These are phyloP conservation scores for Platycheirus albimanus DNA, from an alignment of 2,888 invertebrate species.

Conservation along the genomic window DNA sequence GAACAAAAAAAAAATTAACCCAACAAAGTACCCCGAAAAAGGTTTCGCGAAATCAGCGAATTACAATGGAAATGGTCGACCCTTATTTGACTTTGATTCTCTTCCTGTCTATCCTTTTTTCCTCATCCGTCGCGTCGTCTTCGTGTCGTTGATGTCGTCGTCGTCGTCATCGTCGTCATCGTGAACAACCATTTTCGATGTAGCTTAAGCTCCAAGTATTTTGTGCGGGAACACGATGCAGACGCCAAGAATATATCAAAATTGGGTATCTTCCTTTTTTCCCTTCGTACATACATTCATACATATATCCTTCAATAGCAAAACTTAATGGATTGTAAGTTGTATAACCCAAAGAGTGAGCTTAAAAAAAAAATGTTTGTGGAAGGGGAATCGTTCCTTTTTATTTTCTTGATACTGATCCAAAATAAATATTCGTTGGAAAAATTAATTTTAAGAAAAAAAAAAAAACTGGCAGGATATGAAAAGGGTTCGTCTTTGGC, in stretches of 20 bases:
- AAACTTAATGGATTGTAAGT: not conserved
- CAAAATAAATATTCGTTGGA: conserved; percentile 36
- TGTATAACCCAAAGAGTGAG: not conserved
- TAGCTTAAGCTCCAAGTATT: conserved; percentile 16
- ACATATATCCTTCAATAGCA: not conserved
- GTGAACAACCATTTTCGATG: not conserved
- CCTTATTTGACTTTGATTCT: conserved; percentile 28
- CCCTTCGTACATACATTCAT: not conserved
- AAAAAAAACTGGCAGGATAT: conserved; percentile 8
- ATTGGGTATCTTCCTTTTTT: conserved; percentile 25
- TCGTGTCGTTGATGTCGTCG: not conserved
- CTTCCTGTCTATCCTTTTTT: not conserved
- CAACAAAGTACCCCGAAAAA: conserved; percentile 9
- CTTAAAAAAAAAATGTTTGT: not conserved
- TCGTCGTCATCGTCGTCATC: not conserved
- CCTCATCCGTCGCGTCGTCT: not conserved
- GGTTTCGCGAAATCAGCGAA: conserved; percentile 60
- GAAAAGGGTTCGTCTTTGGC: conserved; percentile 5
- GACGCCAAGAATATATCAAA: conserved; percentile 30
- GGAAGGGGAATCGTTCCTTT: not conserved
- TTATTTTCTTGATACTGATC: conserved; percentile 25
- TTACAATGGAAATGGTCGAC: conserved; percentile 47
- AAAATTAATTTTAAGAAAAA: not conserved
- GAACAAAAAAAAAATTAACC: not conserved
- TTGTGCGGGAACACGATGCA: conserved; percentile 15